Percentiles rank a stretch among this genome's conserved stretches.
phyloP scores from a whole-genome alignment of 2,113 vertebrate species.

The Buteo buteo region DNA sequence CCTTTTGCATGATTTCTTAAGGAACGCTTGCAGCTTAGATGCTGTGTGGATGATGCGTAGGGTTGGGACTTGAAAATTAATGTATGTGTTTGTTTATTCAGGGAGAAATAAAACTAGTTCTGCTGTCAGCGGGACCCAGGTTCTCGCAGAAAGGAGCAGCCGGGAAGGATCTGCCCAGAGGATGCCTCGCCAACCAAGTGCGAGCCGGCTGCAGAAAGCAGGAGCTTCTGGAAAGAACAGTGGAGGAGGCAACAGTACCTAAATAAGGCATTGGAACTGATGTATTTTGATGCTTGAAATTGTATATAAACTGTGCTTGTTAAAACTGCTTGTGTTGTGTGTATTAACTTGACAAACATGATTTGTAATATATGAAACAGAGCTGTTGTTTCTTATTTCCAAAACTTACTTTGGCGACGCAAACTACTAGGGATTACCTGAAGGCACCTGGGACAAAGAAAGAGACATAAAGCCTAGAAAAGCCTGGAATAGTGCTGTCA shows the following conservation, averaged over 20 bases:
- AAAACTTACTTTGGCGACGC: fast-evolving
- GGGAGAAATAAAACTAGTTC: conserved; percentile 78
- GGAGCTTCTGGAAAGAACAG: conserved; percentile 76
- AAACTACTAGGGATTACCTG: background rate
- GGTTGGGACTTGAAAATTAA: background rate
- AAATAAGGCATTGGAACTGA: background rate
- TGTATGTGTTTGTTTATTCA: conserved; percentile 10
- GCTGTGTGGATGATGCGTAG: background rate
- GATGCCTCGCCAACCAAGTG: conserved; percentile 83
- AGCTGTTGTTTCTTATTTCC: background rate
- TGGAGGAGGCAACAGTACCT: conserved; percentile 76
- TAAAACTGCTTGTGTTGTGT: background rate
- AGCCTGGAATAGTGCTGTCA: background rate
- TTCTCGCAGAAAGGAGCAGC: conserved; percentile 71
- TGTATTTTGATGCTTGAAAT: background rate
- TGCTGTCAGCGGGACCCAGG: conserved; percentile 27
- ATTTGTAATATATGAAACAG: background rate
- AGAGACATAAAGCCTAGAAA: background rate
- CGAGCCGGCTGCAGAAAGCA: conserved; percentile 79
- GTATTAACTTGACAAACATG: background rate
- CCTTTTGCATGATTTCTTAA: background rate
- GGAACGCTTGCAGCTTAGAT: background rate
- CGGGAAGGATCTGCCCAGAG: conserved; percentile 80
- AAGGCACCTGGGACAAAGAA: background rate
- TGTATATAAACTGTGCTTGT: background rate